Evolutionary conservation across 2,888 invertebrate species (phyloP).

Genomic region (Aspidapion aeneum): DNA sequence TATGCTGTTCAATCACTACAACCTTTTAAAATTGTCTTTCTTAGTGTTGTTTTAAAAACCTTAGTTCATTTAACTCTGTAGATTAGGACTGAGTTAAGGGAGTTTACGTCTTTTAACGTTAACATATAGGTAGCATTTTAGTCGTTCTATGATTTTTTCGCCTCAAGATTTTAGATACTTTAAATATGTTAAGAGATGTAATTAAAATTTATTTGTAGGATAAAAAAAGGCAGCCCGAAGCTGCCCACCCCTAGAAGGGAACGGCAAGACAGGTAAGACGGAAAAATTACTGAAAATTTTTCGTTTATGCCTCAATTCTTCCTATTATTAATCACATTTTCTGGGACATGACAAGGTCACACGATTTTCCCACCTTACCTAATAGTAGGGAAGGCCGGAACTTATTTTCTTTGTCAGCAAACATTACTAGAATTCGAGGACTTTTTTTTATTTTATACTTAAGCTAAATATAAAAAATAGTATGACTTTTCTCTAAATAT

Average conservation of each 20-base stretch:
- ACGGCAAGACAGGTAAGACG: not conserved
- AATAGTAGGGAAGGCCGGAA: no score
- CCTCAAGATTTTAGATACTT: no score
- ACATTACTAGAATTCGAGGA: no score
- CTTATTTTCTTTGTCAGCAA: no score
- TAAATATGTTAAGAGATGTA: not conserved
- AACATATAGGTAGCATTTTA: not conserved
- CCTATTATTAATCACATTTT: no score
- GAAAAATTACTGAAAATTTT: no score
- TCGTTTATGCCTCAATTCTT: not conserved
- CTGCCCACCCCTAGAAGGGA: not conserved
- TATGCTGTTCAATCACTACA: not conserved
- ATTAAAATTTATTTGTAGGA: not conserved
- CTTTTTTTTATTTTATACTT: no score
- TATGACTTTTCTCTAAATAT: no score
- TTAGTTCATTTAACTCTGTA: not conserved
- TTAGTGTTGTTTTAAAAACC: not conserved
- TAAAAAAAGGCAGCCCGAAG: not conserved
- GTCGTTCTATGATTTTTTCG: not conserved
- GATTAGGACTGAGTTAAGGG: not conserved
- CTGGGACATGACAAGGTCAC: no score
- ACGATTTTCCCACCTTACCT: no score
- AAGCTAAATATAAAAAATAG: no score
- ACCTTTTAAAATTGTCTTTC: not conserved
- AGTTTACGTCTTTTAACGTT: no score